These are phyloP conservation scores for Brachyrhaphis roseni DNA, from an alignment of 2,797 vertebrate genomes.

Conservation along the genomic window DNA sequence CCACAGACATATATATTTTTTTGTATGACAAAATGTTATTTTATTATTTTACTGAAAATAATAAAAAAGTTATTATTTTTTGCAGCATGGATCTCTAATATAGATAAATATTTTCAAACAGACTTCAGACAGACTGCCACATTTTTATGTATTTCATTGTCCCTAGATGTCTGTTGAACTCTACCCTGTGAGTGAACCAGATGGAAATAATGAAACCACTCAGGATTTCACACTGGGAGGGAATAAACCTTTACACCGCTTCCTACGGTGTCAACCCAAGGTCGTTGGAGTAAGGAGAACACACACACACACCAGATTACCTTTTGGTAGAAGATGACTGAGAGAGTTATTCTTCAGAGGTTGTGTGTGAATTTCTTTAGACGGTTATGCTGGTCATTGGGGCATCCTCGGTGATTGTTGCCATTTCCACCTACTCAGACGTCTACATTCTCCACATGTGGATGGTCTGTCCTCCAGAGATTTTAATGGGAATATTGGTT, in stretches of 20 bases:
- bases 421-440: not conserved
- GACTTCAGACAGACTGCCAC: not conserved
- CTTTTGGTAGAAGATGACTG: not conserved
- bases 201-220: slow-evolving; percentile 23
- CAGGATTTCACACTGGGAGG: slow-evolving; percentile 53
- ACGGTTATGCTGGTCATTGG: slow-evolving; percentile 67
- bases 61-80: not conserved
- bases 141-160: slow-evolving; percentile 1
- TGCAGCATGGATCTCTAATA: not conserved
- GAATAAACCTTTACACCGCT: slow-evolving; percentile 78
- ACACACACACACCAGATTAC: not conserved
- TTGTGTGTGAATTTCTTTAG: slow-evolving; percentile 49
- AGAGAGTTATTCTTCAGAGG: not conserved
- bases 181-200: slow-evolving; percentile 1
- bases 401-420: slow-evolving; percentile 39
- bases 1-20: not conserved
- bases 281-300: slow-evolving; percentile 68
- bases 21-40: not conserved
- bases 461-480: not conserved
- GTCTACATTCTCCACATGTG: accelerated
- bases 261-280: slow-evolving; percentile 77
- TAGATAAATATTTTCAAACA: not conserved
- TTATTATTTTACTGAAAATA: not conserved
- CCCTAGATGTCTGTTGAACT: slow-evolving; percentile 61
- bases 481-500: slow-evolving; percentile 68